Evolutionary conservation across 2,888 invertebrate species (phyloP).

Genomic region (Platerodrilus igneus): DNA sequence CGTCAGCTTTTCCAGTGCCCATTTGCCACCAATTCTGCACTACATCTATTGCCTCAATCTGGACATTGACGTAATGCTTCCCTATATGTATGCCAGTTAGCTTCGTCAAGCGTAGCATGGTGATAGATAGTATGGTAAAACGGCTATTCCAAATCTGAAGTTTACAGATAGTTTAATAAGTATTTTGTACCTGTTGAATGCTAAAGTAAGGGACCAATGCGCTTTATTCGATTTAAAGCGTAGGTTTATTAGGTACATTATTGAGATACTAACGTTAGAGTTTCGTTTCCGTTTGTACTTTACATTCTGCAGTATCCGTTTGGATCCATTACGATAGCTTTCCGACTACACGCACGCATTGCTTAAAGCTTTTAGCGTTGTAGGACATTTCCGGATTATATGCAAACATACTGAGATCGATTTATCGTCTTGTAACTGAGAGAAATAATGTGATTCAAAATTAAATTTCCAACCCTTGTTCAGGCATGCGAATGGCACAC

Average conservation of each 20-base stretch:
- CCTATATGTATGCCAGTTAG: slow-evolving; percentile 30
- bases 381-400: slow-evolving; percentile 25
- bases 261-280: too few relatives aligned
- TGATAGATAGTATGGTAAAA: too few relatives aligned
- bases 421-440: slow-evolving; percentile 43
- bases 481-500: slow-evolving; percentile 40
- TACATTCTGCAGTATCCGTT: slow-evolving; percentile 25
- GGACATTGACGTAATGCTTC: slow-evolving; percentile 31
- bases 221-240: too few relatives aligned
- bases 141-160: too few relatives aligned
- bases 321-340: slow-evolving; percentile 27
- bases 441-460: slow-evolving; percentile 45
- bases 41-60: slow-evolving; percentile 33
- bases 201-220: too few relatives aligned
- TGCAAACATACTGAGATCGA: slow-evolving; percentile 37
- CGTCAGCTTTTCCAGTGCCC: slow-evolving; percentile 34
- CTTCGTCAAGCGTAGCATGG: slow-evolving; percentile 25
- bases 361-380: slow-evolving; percentile 21
- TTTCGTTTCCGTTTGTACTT: too few relatives aligned
- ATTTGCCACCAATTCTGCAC: slow-evolving; percentile 37
- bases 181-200: too few relatives aligned
- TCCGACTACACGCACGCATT: slow-evolving; percentile 26
- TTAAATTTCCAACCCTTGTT: slow-evolving; percentile 41
- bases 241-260: too few relatives aligned
- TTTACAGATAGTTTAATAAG: too few relatives aligned